A percentile compares a stretch with the other conserved stretches of the same genome.
phyloP scores from a whole-genome alignment of 2,797 vertebrate genomes.

The Microchirus variegatus region DNA sequence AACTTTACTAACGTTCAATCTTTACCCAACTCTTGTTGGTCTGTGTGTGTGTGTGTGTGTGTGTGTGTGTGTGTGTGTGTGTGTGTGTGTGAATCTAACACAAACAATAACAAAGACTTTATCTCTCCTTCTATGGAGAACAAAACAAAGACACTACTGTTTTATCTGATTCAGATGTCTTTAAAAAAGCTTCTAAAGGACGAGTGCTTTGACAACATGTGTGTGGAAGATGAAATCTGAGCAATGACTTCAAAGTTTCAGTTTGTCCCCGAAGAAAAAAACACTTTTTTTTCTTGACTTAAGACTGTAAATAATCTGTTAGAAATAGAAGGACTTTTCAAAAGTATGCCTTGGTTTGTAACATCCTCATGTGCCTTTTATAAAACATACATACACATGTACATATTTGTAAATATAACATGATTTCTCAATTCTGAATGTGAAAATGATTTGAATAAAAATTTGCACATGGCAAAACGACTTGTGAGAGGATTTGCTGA shows the following conservation, averaged over 20 bases:
- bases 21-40: too few relatives aligned
- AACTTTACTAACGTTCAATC: too few relatives aligned
- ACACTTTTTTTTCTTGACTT: slow-evolving; percentile 1
- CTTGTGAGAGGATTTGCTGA: slow-evolving; percentile 40
- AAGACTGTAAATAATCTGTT: too few relatives aligned
- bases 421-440: not conserved
- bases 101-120: slow-evolving; percentile 55
- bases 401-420: slow-evolving; percentile 3
- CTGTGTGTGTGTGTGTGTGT: too few relatives aligned
- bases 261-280: slow-evolving; percentile 13
- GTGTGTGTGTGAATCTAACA: slow-evolving; percentile 30
- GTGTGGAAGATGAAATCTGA: slow-evolving; percentile 24
- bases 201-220: slow-evolving; percentile 15
- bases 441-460: slow-evolving; percentile 14
- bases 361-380: slow-evolving; percentile 9
- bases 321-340: not conserved
- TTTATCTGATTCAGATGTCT: slow-evolving; percentile 31
- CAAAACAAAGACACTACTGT: not conserved
- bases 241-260: slow-evolving; percentile 15
- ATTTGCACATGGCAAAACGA: slow-evolving; percentile 13
- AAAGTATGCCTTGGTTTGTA: not conserved
- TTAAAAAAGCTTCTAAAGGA: slow-evolving; percentile 27
- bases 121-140: slow-evolving; percentile 32
- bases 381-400: slow-evolving; percentile 6
- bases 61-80: too few relatives aligned